Evolutionary conservation across 2,797 vertebrate species (phyloP).

Genomic region (Propithecus perrieri): DNA sequence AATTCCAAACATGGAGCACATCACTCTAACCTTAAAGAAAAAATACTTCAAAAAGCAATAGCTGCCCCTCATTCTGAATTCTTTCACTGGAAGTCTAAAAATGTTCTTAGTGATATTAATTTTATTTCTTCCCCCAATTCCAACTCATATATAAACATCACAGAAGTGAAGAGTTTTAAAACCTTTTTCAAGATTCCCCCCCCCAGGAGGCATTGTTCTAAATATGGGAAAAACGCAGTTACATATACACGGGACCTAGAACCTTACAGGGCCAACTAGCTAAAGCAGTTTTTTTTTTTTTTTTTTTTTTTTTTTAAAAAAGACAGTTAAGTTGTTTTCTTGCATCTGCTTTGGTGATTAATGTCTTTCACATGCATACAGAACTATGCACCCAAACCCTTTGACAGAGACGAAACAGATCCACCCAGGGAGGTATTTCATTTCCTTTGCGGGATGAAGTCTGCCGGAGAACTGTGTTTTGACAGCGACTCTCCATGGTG

Average conservation of each 20-base stretch:
- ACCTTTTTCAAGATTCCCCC: no score
- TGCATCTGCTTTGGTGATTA: not conserved
- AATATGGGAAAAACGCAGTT: not conserved
- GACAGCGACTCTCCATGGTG: not conserved
- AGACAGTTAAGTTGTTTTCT: rapidly evolving
- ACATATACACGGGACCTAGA: not conserved
- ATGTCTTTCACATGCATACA: not conserved
- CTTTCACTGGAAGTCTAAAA: not conserved
- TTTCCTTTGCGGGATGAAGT: rapidly evolving
- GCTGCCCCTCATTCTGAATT: not conserved
- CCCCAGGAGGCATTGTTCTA: no score
- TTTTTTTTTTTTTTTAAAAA: no score
- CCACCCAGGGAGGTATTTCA: not conserved
- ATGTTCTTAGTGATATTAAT: not conserved
- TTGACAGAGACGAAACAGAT: not conserved
- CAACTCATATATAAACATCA: not conserved
- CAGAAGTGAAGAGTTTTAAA: not conserved
- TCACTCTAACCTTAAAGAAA: not conserved
- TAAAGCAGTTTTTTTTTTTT: not conserved
- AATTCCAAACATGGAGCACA: not conserved
- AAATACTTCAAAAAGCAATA: not conserved
- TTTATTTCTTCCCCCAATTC: not conserved
- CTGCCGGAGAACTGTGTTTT: not conserved
- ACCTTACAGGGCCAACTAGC: rapidly evolving
- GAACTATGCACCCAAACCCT: not conserved